Percentiles rank a stretch among this genome's conserved stretches.
Conservation (phyloP, 2,797 vertebrate genomes). For the Decapterus maruadsi region DNA sequence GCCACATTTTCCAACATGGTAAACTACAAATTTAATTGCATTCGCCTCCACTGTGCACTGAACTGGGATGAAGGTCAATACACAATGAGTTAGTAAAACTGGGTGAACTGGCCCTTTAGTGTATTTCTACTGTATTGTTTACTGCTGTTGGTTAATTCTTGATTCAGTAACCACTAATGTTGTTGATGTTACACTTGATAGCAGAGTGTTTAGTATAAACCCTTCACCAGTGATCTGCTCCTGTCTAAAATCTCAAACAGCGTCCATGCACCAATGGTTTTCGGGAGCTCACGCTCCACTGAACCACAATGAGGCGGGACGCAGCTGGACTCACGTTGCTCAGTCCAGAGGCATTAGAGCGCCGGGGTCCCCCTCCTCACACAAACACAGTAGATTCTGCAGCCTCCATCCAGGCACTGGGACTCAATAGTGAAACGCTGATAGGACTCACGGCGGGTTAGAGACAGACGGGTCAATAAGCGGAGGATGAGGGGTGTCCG, state of each 20-base stretch:
- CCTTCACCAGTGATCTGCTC: neutral
- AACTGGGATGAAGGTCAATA: neutral
- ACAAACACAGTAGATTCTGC: slow-evolving; percentile 41
- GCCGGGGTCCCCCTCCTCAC: slow-evolving; percentile 10
- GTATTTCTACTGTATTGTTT: too few relatives aligned
- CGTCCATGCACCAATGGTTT: slow-evolving; percentile 21
- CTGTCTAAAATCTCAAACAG: slow-evolving; percentile 45
- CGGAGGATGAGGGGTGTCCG: slow-evolving; percentile 39
- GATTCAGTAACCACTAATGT: neutral
- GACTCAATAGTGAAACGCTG: slow-evolving; percentile 46
- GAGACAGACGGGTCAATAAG: slow-evolving; percentile 53
- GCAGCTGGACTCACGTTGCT: slow-evolving; percentile 31
- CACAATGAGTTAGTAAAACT: neutral
- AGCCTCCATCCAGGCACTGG: slow-evolving; percentile 37
- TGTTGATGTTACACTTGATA: slow-evolving; percentile 14
- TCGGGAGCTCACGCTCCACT: slow-evolving; percentile 41
- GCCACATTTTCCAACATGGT: too few relatives aligned
- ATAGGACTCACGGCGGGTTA: slow-evolving; percentile 55
- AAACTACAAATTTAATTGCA: too few relatives aligned
- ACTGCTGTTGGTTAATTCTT: neutral
- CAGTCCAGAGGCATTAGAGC: slow-evolving; percentile 18
- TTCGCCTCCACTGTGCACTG: too few relatives aligned
- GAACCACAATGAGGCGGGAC: slow-evolving; percentile 47
- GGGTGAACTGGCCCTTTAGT: slow-evolving; percentile 9
- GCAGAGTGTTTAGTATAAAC: neutral